Conservation (phyloP, 2,797 vertebrate genomes). For the Amphiprion clarkii region DNA sequence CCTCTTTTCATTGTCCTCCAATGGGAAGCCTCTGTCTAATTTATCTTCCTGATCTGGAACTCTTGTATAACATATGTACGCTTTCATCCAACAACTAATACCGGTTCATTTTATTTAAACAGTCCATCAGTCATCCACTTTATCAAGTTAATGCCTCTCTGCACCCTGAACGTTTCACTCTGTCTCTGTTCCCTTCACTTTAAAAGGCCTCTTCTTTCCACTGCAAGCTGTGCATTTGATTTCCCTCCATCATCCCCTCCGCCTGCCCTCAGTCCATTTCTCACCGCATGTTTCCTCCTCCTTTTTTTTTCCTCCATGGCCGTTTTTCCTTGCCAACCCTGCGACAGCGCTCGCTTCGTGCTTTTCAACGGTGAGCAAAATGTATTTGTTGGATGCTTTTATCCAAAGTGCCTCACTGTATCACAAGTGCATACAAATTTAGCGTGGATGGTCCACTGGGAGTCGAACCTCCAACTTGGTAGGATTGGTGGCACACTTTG, state of each 20-base stretch:
- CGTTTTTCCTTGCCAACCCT: slow-evolving; percentile 39
- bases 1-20: background rate
- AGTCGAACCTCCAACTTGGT: slow-evolving; percentile 38
- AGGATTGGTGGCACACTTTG: slow-evolving; percentile 9
- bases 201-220: slow-evolving; percentile 52
- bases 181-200: slow-evolving; percentile 42
- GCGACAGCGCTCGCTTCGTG: slow-evolving; percentile 46
- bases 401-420: slow-evolving; percentile 60
- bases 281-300: slow-evolving; percentile 38
- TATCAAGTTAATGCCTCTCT: slow-evolving; percentile 39
- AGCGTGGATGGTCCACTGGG: slow-evolving; percentile 33
- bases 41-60: slow-evolving; percentile 8
- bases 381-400: slow-evolving; percentile 68
- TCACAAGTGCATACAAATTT: slow-evolving; percentile 50
- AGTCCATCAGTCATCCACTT: slow-evolving; percentile 19
- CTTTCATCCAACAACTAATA: slow-evolving; percentile 44
- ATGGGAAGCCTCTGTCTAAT: background rate
- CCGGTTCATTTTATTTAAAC: slow-evolving; percentile 44
- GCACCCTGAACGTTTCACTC: slow-evolving; percentile 24
- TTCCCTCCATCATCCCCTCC: slow-evolving; percentile 50
- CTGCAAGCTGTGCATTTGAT: slow-evolving; percentile 47
- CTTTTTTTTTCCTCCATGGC: background rate
- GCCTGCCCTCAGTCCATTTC: slow-evolving; percentile 37
- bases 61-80: slow-evolving; percentile 20
- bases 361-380: slow-evolving; percentile 50